Base-by-base conservation (phyloP, 1,140 invertebrate genomes). In the Meloidogyne exigua region DNA sequence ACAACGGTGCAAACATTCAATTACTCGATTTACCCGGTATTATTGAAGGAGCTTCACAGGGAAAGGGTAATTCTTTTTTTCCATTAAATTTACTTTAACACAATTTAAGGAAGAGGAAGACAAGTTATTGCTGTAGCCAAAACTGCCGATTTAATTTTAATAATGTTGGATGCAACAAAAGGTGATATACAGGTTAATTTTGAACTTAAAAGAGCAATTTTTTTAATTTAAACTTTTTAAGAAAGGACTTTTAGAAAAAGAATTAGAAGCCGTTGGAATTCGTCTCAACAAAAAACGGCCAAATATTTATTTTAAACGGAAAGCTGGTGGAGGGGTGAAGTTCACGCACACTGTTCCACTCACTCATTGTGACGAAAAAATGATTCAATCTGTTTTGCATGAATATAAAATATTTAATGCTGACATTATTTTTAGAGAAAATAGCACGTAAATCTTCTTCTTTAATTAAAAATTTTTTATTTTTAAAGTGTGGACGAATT, bases 331-430 rank as follows among this genome's bases (percentile, higher is more conserved):
- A 72, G 96, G 96, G n/a, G 89, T 99, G 12, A 95, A 95, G n/a
- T 98, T 99, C 85, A 99, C 97, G 85, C 93, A 95, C 0, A 99
- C 95, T 1, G 94, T 95, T 87, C 91, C 93, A 11, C 89, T 99
- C 26, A 96, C 95, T 0, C 93, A 93, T 88, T 91, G 95, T 70
- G 95, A 95, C 89, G 96, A 99, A 87, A 99, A 98, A 90, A 90
- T 99, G 90, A 94, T 99, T 65, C 95, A 98, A 89, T 92, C 95
- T 91, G 96, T 99, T 84, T 89, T 99, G 11, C 95, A 99, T 86
- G 96, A 98, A 88, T 99, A 98, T 88, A 99, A 98, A 90, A 96
- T 98, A 87, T 98, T 98, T 88, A 98, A 98, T 90, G 95, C 95
- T 26, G 96, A 98, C 90, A 93, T 92, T 71, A 89, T 99, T 62